Conservation (phyloP, 2,797 vertebrate genomes). For the Coluber constrictor region DNA sequence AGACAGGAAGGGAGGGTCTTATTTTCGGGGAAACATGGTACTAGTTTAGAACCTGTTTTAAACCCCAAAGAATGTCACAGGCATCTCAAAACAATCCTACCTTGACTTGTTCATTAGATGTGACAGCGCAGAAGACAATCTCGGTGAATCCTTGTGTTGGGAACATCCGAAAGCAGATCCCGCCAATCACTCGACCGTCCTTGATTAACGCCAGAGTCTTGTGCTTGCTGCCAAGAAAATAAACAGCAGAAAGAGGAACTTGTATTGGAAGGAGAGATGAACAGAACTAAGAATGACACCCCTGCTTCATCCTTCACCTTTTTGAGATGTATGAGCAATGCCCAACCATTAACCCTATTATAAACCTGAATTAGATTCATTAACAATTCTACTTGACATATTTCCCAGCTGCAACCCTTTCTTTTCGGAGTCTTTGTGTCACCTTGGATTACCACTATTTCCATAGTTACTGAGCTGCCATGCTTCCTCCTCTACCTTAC, state of each 20-base stretch:
- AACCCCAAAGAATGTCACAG: background rate
- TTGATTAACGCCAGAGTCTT: conserved; percentile 97
- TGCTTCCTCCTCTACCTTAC: background rate
- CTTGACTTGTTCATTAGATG: conserved; percentile 98
- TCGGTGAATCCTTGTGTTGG: conserved; percentile 98
- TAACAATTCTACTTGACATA: background rate
- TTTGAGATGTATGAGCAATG: background rate
- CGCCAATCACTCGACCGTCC: conserved; percentile 96
- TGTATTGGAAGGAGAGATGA: background rate
- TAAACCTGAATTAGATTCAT: background rate
- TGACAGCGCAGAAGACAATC: conserved; percentile 97
- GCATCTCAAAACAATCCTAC: conserved; percentile 58
- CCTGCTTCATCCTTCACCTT: background rate
- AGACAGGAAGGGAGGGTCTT: too few species aligned
- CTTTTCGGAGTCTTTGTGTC: background rate
- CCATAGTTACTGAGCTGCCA: background rate
- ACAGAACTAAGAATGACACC: background rate
- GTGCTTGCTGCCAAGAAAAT: conserved; percentile 82
- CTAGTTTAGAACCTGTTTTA: background rate
- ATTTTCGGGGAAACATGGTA: too few species aligned
- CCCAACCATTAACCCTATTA: background rate
- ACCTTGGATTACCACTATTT: background rate
- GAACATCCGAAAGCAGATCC: conserved; percentile 99
- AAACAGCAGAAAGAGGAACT: background rate
- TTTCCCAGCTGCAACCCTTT: background rate